Percentiles rank a stretch among this genome's conserved stretches.
These are phyloP conservation scores for Cettia cetti DNA, from an alignment of 2,113 vertebrate species.

Conservation along the genomic window DNA sequence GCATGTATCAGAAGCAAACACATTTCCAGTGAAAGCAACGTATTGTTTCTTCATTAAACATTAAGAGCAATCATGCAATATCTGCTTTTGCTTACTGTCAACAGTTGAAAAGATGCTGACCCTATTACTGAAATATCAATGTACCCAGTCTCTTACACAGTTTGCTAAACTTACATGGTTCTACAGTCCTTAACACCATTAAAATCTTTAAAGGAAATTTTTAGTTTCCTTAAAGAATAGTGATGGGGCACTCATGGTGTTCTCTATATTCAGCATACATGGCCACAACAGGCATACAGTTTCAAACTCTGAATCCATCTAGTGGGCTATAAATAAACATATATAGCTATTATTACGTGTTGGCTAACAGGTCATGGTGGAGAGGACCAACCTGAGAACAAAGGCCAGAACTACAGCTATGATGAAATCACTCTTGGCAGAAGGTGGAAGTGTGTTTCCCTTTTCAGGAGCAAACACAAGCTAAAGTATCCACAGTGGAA, in stretches of 20 bases:
- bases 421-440: background rate
- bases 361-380: background rate
- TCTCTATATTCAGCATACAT: background rate
- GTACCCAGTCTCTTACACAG: background rate
- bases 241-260: background rate
- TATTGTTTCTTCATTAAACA: background rate
- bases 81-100: background rate
- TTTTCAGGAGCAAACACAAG: background rate
- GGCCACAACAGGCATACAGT: fast-evolving
- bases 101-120: background rate
- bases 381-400: background rate
- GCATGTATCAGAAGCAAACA: background rate
- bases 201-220: background rate
- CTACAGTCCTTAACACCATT: background rate
- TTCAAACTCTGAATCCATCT: background rate
- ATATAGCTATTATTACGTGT: background rate
- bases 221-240: background rate
- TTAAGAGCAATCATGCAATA: background rate
- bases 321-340: background rate
- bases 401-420: background rate
- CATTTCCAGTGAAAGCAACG: background rate
- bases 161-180: background rate
- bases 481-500: background rate
- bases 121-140: background rate
- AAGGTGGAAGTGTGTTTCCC: background rate